Conservation (phyloP, 2,888 invertebrate species). For the Coleophora flavipennella region DNA sequence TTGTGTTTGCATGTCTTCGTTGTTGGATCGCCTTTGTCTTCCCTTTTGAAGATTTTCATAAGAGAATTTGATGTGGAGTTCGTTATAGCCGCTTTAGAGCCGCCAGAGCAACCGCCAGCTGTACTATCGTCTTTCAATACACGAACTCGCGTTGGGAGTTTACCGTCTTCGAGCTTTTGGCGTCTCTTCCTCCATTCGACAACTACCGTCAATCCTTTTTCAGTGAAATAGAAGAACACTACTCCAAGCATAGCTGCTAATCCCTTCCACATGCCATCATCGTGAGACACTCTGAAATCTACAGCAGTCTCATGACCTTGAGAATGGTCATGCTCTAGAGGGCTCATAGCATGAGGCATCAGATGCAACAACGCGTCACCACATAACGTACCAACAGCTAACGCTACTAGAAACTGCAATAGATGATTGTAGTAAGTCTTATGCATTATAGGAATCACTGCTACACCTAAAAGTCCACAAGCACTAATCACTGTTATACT, state of each 20-base stretch:
- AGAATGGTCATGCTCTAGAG: conserved; percentile 36
- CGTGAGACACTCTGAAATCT: conserved; percentile 54
- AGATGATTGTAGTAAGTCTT: conserved; percentile 89
- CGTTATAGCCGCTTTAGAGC: conserved; percentile 50
- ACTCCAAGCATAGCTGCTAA: conserved; percentile 86
- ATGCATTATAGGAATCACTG: conserved; percentile 93
- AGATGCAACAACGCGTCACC: conserved; percentile 95
- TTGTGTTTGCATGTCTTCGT: conserved; percentile 88
- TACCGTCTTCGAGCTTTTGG: conserved; percentile 77
- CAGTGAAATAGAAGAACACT: conserved; percentile 91
- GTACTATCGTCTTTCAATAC: conserved; percentile 80
- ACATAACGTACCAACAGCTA: conserved; percentile 92
- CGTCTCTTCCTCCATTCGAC: conserved; percentile 86
- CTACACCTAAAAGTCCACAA: conserved; percentile 89
- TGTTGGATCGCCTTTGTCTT: conserved; percentile 54
- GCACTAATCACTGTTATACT: conserved; percentile 89
- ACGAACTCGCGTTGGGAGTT: conserved; percentile 77
- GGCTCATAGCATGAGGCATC: conserved; percentile 85
- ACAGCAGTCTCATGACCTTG: conserved; percentile 24
- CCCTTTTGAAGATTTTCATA: conserved; percentile 56
- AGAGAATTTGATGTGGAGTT: conserved; percentile 55
- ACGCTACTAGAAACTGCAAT: conserved; percentile 91
- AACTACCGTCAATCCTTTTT: conserved; percentile 84
- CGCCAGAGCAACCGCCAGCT: conserved; percentile 44
- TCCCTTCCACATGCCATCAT: conserved; percentile 88